Conservation (phyloP, 2,113 vertebrate genomes). For the Poeciliopsis retropinna region DNA sequence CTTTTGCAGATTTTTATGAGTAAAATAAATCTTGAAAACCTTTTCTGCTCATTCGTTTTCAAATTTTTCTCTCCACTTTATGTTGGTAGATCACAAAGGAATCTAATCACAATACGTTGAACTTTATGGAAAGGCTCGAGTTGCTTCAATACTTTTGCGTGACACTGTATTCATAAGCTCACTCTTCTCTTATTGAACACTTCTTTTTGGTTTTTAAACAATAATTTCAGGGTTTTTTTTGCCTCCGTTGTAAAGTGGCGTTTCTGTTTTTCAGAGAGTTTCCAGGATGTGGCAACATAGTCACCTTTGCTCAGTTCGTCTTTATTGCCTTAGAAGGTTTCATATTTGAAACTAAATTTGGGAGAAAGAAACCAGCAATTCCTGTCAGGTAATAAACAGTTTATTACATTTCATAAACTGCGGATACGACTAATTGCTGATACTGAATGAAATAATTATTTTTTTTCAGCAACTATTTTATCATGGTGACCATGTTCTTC, state of each 20-base stretch:
- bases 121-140: not conserved
- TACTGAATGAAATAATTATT: not conserved
- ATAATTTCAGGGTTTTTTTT: not conserved
- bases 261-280: slow-evolving; percentile 79
- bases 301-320: slow-evolving; percentile 94
- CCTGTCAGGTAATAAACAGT: slow-evolving; percentile 80
- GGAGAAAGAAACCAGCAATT: slow-evolving; percentile 88
- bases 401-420: not conserved
- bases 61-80: too few relatives aligned
- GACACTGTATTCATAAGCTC: too few relatives aligned
- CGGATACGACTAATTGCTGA: not conserved
- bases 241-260: not conserved
- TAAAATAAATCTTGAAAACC: not conserved
- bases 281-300: slow-evolving; percentile 96
- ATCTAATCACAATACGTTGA: not conserved
- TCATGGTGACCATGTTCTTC: slow-evolving; percentile 99
- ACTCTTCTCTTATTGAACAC: too few relatives aligned
- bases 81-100: not conserved
- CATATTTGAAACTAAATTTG: slow-evolving; percentile 89
- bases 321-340: slow-evolving; percentile 95
- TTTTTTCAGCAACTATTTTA: slow-evolving; percentile 85
- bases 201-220: too few relatives aligned
- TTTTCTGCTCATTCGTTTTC: not conserved
- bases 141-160: too few relatives aligned
- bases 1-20: not conserved